Percentiles rank a stretch among this genome's conserved stretches.
phyloP scores from a whole-genome alignment of 2,888 invertebrate species.

The Agrotis ipsilon region DNA sequence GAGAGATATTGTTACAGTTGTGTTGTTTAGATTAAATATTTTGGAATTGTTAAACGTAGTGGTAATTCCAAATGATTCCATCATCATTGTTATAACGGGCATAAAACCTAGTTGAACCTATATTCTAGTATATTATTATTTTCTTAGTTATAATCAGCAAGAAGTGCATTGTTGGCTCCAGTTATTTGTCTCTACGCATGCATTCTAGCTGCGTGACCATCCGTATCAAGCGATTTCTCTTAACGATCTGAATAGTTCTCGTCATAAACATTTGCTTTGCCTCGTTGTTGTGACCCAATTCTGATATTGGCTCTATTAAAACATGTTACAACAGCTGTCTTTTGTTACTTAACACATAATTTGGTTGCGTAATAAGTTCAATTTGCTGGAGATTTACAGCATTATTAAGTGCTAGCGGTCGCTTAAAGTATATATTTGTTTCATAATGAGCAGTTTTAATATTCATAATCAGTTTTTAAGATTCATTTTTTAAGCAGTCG shows the following conservation, averaged over 20 bases:
- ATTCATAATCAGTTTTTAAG: neutral
- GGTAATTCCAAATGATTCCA: neutral
- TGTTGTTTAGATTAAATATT: neutral
- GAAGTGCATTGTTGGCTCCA: constrained; percentile 60
- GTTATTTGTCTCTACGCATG: constrained; percentile 71
- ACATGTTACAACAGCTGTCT: constrained; percentile 50
- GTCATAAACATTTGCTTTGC: constrained; percentile 59
- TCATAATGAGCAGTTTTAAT: neutral
- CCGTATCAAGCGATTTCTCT: constrained; percentile 80
- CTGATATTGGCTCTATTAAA: constrained; percentile 59
- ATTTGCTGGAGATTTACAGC: constrained; percentile 10
- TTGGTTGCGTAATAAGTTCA: constrained; percentile 39
- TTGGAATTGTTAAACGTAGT: neutral
- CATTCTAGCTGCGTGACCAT: constrained; percentile 80
- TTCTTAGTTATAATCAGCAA: constrained; percentile 25
- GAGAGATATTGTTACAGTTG: no score
- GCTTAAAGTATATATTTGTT: neutral
- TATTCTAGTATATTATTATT: constrained; percentile 7
- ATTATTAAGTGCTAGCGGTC: constrained; percentile 6
- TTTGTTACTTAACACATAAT: constrained; percentile 48
- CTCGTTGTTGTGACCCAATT: constrained; percentile 70
- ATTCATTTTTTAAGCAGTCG: neutral
- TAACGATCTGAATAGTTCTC: constrained; percentile 69
- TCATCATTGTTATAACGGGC: neutral
- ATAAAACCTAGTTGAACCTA: no score